Conservation (phyloP, 2,888 invertebrate species). For the Andrena haemorrhoa region DNA sequence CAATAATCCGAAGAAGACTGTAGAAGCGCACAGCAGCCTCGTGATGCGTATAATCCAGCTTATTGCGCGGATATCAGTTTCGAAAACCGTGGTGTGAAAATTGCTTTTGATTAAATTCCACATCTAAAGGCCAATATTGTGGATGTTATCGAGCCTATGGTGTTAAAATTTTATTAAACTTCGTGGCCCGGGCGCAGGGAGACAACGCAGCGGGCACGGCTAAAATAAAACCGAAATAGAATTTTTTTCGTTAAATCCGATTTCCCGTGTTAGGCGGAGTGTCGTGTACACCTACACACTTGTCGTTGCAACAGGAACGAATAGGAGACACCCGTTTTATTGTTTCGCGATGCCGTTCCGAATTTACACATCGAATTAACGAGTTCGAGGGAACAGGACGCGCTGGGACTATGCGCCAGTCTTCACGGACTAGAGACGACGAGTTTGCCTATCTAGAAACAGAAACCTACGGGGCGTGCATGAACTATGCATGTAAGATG, state of each 20-base stretch:
- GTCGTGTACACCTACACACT: neutral
- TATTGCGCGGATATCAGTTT: neutral
- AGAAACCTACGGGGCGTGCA: conserved; percentile 12
- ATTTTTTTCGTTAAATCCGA: conserved; percentile 16
- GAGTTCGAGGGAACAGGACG: neutral
- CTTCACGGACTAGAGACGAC: conserved; percentile 1
- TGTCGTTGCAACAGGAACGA: neutral
- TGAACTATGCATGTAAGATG: conserved; percentile 49
- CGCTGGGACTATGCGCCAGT: neutral
- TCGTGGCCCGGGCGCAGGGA: neutral
- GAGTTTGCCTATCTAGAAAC: conserved; percentile 1
- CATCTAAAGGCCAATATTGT: conserved; percentile 1
- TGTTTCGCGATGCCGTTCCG: conserved; percentile 8
- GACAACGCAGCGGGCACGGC: neutral
- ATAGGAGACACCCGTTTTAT: neutral
- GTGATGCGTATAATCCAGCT: neutral
- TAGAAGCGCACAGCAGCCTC: neutral
- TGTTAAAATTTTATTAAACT: conserved; percentile 37
- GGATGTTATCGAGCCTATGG: neutral
- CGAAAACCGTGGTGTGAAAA: conserved; percentile 7
- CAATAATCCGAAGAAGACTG: no score
- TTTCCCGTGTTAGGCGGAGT: neutral
- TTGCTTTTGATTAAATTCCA: conserved; percentile 38
- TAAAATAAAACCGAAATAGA: conserved; percentile 4
- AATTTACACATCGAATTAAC: conserved; percentile 1